Evolutionary conservation across 2,113 vertebrate species (phyloP).

Genomic region (Scytalopus superciliaris): DNA sequence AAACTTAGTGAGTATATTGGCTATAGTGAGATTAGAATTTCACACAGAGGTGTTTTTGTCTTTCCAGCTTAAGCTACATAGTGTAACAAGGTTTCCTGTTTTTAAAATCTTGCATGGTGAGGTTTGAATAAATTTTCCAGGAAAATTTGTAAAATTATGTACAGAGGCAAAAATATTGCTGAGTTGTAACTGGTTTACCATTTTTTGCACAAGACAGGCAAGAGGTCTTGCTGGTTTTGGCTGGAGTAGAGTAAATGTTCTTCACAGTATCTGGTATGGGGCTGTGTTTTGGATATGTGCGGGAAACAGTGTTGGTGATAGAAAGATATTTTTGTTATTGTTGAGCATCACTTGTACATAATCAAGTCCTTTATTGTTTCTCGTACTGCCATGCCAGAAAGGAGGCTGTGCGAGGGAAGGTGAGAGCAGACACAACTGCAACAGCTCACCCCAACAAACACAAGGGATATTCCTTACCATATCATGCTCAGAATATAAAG

Average conservation of each 20-base stretch:
- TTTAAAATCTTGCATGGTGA: background rate
- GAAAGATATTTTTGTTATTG: background rate
- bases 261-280: background rate
- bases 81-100: background rate
- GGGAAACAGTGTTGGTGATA: background rate
- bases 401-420: background rate
- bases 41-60: background rate
- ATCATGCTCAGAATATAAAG: no score
- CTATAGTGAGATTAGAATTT: background rate
- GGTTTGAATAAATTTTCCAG: background rate
- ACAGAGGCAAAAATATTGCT: background rate
- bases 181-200: background rate
- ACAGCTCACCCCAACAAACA: background rate
- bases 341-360: background rate
- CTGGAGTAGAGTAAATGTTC: background rate
- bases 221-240: background rate
- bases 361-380: background rate
- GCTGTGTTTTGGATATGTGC: background rate
- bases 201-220: background rate
- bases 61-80: background rate
- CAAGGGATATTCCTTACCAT: no score
- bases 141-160: background rate
- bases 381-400: background rate
- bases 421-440: background rate
- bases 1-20: background rate